Percentiles rank a stretch among this genome's conserved stretches.
phyloP scores from a whole-genome alignment of 2,888 invertebrate species.

The Cephus runcator region DNA sequence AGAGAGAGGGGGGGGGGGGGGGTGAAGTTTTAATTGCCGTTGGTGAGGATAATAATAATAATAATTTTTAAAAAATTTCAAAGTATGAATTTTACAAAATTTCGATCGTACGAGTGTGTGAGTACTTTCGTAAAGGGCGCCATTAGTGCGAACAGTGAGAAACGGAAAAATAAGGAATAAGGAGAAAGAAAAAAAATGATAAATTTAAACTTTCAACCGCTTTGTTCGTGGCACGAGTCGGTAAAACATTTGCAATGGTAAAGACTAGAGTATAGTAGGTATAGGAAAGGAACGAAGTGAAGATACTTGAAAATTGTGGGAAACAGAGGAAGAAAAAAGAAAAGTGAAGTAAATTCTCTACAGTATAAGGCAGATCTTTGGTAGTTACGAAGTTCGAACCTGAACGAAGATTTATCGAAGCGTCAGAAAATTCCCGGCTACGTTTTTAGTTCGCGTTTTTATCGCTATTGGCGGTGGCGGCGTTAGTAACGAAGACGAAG shows the following conservation, averaged over 20 bases:
- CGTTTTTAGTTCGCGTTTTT: background rate
- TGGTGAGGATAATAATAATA: background rate
- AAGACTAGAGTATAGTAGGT: background rate
- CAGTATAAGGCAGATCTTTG: background rate
- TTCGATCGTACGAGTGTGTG: background rate
- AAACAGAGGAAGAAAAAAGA: background rate
- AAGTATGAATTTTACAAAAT: background rate
- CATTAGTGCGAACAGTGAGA: background rate
- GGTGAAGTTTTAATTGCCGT: no score
- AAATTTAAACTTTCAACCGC: background rate
- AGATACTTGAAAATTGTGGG: background rate
- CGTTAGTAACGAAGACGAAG: background rate
- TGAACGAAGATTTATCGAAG: slow-evolving; percentile 15
- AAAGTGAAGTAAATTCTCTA: background rate
- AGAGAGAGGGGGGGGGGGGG: no score
- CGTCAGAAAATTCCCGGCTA: background rate
- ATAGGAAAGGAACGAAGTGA: background rate
- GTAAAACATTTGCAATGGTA: slow-evolving; percentile 6
- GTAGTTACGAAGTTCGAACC: slow-evolving; percentile 14
- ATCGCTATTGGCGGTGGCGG: background rate
- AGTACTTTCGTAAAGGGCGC: background rate
- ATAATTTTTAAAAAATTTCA: no score
- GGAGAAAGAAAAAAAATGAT: no score
- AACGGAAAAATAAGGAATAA: no score
- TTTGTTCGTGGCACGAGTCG: background rate